Evolutionary conservation across 2,113 vertebrate genomes (phyloP), one percentile per base, ranked within the genome.

Genomic region (Mystacornis crossleyi): DNA sequence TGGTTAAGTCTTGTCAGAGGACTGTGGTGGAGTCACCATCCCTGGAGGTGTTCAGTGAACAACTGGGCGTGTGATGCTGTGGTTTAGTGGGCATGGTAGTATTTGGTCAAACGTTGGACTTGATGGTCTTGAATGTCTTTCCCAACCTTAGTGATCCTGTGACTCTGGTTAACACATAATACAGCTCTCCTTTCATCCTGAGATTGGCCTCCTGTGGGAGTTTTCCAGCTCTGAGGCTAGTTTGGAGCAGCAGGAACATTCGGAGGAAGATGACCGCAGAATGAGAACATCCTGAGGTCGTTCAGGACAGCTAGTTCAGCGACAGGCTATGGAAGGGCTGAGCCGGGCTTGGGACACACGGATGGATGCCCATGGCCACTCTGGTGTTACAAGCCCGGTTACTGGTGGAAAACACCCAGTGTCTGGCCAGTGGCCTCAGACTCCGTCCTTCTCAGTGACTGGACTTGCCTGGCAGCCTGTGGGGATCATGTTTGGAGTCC

Each of bases 201-300:
- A n/a, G 47, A 14, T 19, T 66, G 57, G 34, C 25, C 21, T 65
- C 42, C 16, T 28, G 8, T 21, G 38, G n/a, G 31, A 6, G 9
- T 6, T 72, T 47, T 64, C 61, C 14, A 12, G 21, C 62, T 71
- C 85, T 12, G 7, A 48, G 62, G 33, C 31, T 23, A n/a, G 45
- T 43, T 34, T 1, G 4, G 62, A 45, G 36, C 3, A 2, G 51
- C 69, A 75, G 51, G 21, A 61, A 7, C 51, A 65, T 45, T 28
- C 0, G 1, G 61, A 42, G 26, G 54, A 79, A 14, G 55, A 29
- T 1, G 9, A 12, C 3, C 6, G 4, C 0, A 11, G 48, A 29
- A 14, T 29, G 50, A 48, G 55, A 34, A 38, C 33, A 40, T 18
- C 31, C 20, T 14, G 14, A 7, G 4, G 28, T n/a, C 57, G 43